Base-by-base conservation (phyloP, 30 jellyfish, hydroid and myxozoan genomes). In the Aurelia sp. region DNA sequence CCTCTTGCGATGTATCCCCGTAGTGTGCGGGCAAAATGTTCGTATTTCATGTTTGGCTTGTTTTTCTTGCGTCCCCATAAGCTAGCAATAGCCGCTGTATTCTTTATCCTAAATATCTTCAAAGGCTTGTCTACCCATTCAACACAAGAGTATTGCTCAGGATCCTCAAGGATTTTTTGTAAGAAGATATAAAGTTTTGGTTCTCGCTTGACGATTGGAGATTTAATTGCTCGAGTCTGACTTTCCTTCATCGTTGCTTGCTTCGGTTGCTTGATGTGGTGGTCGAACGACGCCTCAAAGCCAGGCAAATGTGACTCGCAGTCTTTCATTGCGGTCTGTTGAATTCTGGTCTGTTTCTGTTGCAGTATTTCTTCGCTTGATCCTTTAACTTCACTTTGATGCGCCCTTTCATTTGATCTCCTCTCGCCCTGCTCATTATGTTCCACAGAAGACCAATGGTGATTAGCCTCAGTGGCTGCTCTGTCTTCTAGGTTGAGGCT, bases 11-110 rank as follows among this genome's bases (percentile, higher is more conserved):
- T 74, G 60, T 79, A 79, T 7, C 89, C 89, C 17, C 89, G 74
- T 67, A 79, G 17, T 8, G 89, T 79, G 59, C 89, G 89, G 47
- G 89, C 89, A 65, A 79, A 66, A 21, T 79, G 89, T 27, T 79
- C 89, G 33, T 79, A 79, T 22, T 79, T 79, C 89, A 79, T 79
- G 17, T 63, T 44, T 3, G 89, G 89, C 78, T 79, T 79, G 19
- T 65, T 66, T 48, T 79, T 79, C 27, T 61, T 63, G 53, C 57
- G 11, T 51, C 89, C 89, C 89, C 89, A 79, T 35, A 79, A n/a
- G 8, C 51, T 65, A 12, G 80, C 89, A 24, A 79, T 17, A 27
- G 73, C 80, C n/a, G 27, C 57, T 21, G 89, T 69, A 12, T 62
- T 63, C 13, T 30, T 65, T 35, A 79, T 79, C 33, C 41, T 63